A percentile compares a stretch with the other conserved stretches of the same genome.
Evolutionary conservation across 1,140 invertebrate genomes (phyloP).

Genomic region (Drosophila tristis): DNA sequence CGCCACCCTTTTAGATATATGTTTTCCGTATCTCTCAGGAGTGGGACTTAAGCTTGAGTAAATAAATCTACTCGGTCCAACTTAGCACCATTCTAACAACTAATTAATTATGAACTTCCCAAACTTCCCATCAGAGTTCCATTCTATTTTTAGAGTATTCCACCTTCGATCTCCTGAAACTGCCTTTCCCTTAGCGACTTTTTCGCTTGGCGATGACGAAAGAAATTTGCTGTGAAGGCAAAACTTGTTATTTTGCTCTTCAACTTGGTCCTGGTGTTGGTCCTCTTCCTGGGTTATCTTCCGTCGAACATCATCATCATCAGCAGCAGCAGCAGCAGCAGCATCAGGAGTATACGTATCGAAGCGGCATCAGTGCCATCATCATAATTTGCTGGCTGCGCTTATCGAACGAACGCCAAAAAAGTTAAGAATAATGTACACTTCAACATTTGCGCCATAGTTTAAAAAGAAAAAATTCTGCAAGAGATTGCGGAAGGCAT

Average conservation of each 20-base stretch:
- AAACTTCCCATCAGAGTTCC: no score
- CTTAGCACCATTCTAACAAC: no score
- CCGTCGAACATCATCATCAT: constrained; percentile 54
- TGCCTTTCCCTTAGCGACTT: neutral
- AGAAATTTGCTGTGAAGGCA: constrained; percentile 50
- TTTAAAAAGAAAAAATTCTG: constrained; percentile 58
- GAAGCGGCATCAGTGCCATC: constrained; percentile 31
- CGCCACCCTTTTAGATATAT: no score
- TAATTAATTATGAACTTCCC: no score
- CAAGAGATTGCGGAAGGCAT: constrained; percentile 45
- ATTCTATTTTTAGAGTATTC: no score
- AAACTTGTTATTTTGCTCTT: constrained; percentile 53
- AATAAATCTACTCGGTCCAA: no score
- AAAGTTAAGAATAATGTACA: constrained; percentile 79
- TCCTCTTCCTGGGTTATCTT: constrained; percentile 36
- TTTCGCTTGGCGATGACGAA: constrained; percentile 32
- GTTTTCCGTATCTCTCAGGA: no score
- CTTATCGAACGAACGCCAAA: constrained; percentile 67
- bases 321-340: constrained; percentile 46
- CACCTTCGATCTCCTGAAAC: no score
- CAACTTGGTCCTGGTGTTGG: constrained; percentile 19
- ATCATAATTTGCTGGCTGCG: constrained; percentile 68
- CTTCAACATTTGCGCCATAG: constrained; percentile 69
- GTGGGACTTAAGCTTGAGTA: no score
- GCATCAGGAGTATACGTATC: constrained; percentile 12